Percentiles rank a stretch among this genome's conserved stretches.
Evolutionary conservation across 2,797 vertebrate genomes (phyloP).

Genomic region (Thaleichthys pacificus): DNA sequence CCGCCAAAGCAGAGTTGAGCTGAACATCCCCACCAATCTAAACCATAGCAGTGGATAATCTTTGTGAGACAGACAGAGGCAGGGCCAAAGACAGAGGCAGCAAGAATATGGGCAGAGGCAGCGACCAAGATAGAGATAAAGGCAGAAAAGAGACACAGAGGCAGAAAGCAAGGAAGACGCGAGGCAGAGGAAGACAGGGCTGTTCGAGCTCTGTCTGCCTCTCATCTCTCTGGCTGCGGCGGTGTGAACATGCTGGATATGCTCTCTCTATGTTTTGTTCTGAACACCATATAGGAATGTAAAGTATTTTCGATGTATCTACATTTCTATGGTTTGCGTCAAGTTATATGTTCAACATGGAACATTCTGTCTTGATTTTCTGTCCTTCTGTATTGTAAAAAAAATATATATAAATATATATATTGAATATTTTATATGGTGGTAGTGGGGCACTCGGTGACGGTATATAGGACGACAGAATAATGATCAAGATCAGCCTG

Average conservation of each 20-base stretch:
- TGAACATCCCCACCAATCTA: no score
- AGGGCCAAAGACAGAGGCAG: background rate
- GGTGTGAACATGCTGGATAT: constrained; percentile 30
- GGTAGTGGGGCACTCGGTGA: background rate
- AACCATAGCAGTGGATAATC: background rate
- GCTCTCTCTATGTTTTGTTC: no score
- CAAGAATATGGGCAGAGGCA: background rate
- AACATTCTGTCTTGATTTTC: background rate
- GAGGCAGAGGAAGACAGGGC: background rate
- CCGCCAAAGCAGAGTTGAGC: background rate
- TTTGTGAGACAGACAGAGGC: background rate
- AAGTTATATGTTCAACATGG: background rate
- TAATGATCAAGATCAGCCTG: background rate
- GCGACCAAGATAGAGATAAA: background rate
- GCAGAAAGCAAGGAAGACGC: background rate
- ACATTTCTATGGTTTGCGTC: background rate
- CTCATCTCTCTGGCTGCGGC: constrained; percentile 27
- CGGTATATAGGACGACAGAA: background rate
- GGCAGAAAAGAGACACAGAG: background rate
- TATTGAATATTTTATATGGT: no score
- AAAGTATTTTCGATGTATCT: background rate
- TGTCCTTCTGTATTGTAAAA: background rate
- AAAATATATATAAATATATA: no score
- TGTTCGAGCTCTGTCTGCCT: constrained; percentile 30
- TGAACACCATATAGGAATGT: background rate